Evolutionary conservation across 2,888 invertebrate genomes (phyloP).

Genomic region (Cetonia aurata): DNA sequence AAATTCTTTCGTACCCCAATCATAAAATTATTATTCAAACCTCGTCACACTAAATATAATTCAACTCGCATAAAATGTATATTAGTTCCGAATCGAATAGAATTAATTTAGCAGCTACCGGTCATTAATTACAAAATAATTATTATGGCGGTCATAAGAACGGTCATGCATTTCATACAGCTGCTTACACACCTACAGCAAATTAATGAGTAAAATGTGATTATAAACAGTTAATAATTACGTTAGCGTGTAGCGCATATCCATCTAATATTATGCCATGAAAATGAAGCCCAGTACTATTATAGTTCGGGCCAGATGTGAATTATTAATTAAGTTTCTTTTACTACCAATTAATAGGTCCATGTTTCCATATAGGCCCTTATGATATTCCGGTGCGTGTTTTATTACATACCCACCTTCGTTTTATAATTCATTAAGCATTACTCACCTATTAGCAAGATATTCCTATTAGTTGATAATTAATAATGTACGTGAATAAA

Average conservation of each 20-base stretch:
- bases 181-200: conserved; percentile 4
- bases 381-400: too few species aligned
- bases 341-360: not conserved
- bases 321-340: conserved; percentile 8
- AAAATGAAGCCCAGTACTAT: not conserved
- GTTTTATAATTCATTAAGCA: not conserved
- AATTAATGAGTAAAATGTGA: conserved; percentile 27
- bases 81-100: too few species aligned
- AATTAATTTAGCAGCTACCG: too few species aligned
- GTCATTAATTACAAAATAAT: too few species aligned
- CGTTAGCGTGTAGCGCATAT: not conserved
- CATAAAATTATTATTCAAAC: too few species aligned
- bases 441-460: not conserved
- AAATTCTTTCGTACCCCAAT: too few species aligned
- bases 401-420: not conserved
- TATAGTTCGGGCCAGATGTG: not conserved
- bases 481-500: conserved; percentile 4
- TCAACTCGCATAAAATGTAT: too few species aligned
- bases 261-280: not conserved
- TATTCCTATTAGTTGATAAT: conserved; percentile 5
- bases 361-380: not conserved
- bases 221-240: conserved; percentile 27
- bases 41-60: too few species aligned
- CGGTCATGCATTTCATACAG: not conserved
- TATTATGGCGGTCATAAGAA: too few species aligned